Percentiles rank a stretch among this genome's conserved stretches.
Evolutionary conservation across 2,888 invertebrate genomes (phyloP).

Genomic region (Cybosia mesomella): DNA sequence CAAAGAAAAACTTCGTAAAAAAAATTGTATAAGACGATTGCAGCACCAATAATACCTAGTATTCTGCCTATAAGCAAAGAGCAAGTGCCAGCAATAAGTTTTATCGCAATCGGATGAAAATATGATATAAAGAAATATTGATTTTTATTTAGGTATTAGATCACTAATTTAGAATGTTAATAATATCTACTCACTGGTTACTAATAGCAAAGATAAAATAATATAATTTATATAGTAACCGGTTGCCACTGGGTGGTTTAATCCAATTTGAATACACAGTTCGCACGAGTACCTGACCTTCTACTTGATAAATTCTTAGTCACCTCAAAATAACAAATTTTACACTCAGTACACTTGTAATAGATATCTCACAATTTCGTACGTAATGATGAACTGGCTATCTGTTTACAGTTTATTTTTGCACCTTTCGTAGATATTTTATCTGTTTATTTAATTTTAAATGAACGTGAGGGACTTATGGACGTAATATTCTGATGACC

Average conservation of each 20-base stretch:
- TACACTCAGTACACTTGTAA: background rate
- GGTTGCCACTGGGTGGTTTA: background rate
- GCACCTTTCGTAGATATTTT: background rate
- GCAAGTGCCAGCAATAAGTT: background rate
- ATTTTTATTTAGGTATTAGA: no score
- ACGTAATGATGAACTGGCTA: background rate
- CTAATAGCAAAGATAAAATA: background rate
- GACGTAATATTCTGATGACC: background rate
- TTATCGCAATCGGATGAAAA: no score
- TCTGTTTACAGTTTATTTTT: background rate
- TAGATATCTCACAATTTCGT: background rate
- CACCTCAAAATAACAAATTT: background rate
- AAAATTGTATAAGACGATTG: background rate
- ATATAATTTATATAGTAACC: background rate
- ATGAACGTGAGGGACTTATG: background rate
- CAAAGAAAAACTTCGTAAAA: background rate
- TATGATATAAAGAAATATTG: background rate
- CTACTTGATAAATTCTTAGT: background rate
- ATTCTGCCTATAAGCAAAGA: background rate
- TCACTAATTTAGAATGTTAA: no score
- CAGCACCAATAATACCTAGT: background rate
- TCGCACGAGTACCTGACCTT: slow-evolving; percentile 3
- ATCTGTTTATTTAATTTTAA: background rate
- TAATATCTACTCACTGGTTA: background rate
- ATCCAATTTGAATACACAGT: background rate